Evolutionary conservation across 2,113 vertebrate genomes (phyloP).

Genomic region (Promerops cafer): DNA sequence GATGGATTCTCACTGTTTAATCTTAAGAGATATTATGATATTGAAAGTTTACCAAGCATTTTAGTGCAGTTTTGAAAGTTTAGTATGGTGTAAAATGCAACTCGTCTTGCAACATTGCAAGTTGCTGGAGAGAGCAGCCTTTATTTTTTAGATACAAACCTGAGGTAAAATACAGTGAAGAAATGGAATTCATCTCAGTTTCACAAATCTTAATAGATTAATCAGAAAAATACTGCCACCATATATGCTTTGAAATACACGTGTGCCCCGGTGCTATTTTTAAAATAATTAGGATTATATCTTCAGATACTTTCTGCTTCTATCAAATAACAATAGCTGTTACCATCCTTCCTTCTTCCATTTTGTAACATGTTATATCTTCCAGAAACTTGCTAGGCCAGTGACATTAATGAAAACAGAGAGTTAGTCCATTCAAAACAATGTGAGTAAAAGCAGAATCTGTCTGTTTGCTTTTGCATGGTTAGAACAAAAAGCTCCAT

Average conservation of each 20-base stretch:
- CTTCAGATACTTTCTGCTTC: not conserved
- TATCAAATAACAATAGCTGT: not conserved
- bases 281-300: not conserved
- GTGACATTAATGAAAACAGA: not conserved
- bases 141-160: not conserved
- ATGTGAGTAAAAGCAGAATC: slow-evolving; percentile 15
- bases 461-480: slow-evolving; percentile 24
- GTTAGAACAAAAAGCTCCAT: slow-evolving; percentile 22
- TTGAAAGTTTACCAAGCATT: not conserved
- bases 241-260: not conserved
- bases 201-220: not conserved
- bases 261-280: not conserved
- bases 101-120: not conserved
- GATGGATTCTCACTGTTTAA: not conserved
- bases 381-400: not conserved
- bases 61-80: not conserved
- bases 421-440: slow-evolving; percentile 9
- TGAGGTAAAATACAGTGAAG: not conserved
- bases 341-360: not conserved
- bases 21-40: not conserved
- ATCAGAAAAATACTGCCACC: not conserved
- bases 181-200: not conserved
- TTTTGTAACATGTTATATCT: not conserved
- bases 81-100: not conserved
- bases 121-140: not conserved